Evolutionary conservation across 2,888 invertebrate species (phyloP).

Genomic region (Halocaridina rubra): DNA sequence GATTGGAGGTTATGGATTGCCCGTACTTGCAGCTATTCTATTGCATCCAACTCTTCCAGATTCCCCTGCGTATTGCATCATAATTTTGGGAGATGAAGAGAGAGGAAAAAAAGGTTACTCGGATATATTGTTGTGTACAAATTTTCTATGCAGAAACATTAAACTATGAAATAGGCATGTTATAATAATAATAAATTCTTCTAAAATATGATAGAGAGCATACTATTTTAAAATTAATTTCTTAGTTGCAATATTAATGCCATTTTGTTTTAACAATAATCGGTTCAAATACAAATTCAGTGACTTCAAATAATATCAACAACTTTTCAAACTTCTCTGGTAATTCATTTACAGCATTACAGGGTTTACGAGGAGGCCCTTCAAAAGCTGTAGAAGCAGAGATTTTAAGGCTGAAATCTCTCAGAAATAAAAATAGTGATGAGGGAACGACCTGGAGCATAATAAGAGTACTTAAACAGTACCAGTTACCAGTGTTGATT

Average conservation of each 20-base stretch:
- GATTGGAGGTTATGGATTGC: constrained; percentile 17
- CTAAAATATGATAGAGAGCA: not conserved
- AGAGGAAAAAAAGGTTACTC: constrained; percentile 28
- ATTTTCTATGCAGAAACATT: not conserved
- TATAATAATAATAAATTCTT: not conserved
- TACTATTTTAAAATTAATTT: not conserved
- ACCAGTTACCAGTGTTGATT: not conserved
- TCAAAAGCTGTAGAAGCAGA: constrained; percentile 22
- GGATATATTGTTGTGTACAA: not conserved
- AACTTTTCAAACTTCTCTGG: no score
- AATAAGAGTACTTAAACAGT: not conserved
- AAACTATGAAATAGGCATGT: not conserved
- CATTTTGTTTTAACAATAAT: not conserved
- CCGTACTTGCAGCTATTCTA: constrained; percentile 1
- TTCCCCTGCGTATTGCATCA: constrained; percentile 35
- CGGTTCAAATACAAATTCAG: no score
- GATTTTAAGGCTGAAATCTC: not conserved
- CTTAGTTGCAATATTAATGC: not conserved
- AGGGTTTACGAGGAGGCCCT: not conserved
- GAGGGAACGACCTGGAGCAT: not conserved
- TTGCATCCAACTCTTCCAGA: constrained; percentile 30
- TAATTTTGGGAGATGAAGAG: constrained; percentile 3
- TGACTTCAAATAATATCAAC: no score
- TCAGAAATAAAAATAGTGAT: not conserved
- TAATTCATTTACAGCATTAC: constrained; percentile 25